Evolutionary conservation across 1,140 invertebrate genomes (phyloP).

Genomic region (Hylaeus anthracinus): DNA sequence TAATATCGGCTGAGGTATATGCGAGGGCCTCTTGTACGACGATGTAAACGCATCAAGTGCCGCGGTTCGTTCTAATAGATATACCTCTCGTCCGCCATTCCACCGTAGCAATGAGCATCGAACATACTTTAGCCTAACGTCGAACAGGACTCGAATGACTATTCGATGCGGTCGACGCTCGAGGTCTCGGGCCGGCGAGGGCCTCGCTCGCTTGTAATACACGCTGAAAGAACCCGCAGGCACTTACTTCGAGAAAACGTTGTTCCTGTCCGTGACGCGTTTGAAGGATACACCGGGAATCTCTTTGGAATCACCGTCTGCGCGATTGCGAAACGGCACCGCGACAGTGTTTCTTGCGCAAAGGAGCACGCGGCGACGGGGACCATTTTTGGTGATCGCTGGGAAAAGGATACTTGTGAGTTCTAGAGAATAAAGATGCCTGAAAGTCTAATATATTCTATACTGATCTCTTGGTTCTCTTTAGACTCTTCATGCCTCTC

Average conservation of each 20-base stretch:
- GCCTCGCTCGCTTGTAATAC: not conserved
- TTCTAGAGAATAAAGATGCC: too few relatives aligned
- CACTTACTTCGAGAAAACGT: slow-evolving; percentile 48
- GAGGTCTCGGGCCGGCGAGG: slow-evolving; percentile 16
- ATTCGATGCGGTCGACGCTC: slow-evolving; percentile 49
- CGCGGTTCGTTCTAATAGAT: slow-evolving; percentile 63
- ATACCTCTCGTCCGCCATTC: slow-evolving; percentile 37
- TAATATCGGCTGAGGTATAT: slow-evolving; percentile 59
- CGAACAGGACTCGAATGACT: slow-evolving; percentile 51
- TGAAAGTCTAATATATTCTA: too few relatives aligned
- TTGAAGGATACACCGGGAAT: slow-evolving; percentile 38
- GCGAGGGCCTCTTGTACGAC: slow-evolving; percentile 25
- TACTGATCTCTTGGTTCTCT: too few relatives aligned
- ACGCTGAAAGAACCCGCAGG: slow-evolving; percentile 27
- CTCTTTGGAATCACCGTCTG: not conserved
- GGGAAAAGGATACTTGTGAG: too few relatives aligned
- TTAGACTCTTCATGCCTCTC: too few relatives aligned
- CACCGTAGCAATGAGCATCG: slow-evolving; percentile 43
- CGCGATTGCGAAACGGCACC: not conserved
- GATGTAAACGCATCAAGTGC: slow-evolving; percentile 61
- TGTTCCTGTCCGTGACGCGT: slow-evolving; percentile 63
- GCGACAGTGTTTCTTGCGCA: not conserved
- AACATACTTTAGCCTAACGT: slow-evolving; percentile 49
- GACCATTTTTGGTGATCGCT: not conserved
- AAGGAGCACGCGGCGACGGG: not conserved